These are phyloP conservation scores for Cyclophora punctaria DNA, from an alignment of 2,888 invertebrate species.

Conservation along the genomic window DNA sequence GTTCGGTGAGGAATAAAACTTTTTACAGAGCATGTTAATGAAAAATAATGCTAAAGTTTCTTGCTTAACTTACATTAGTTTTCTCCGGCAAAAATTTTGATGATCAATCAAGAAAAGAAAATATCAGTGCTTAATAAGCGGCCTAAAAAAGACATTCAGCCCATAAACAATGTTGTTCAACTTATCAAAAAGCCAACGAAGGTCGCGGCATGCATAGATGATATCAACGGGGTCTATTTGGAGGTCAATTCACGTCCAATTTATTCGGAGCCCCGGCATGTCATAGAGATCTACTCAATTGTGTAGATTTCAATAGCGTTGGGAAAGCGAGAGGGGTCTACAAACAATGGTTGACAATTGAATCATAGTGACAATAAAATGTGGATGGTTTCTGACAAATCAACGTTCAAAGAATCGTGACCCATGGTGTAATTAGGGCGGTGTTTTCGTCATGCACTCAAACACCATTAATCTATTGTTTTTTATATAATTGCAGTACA, in stretches of 20 bases:
- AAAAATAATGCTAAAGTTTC: too few relatives aligned
- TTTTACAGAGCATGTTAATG: too few relatives aligned
- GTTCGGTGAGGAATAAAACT: too few relatives aligned
- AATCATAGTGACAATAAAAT: constrained; percentile 35
- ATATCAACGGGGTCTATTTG: constrained; percentile 42
- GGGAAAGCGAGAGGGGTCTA: constrained; percentile 28
- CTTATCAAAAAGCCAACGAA: constrained; percentile 46
- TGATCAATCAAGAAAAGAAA: too few relatives aligned
- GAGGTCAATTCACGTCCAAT: constrained; percentile 35
- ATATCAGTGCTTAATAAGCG: too few relatives aligned
- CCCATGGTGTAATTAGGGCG: constrained; percentile 31
- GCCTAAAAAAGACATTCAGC: background rate
- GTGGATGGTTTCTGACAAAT: constrained; percentile 17
- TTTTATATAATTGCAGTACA: constrained; percentile 10
- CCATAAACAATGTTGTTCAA: constrained; percentile 31
- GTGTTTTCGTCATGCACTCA: constrained; percentile 21
- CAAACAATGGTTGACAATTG: constrained; percentile 34
- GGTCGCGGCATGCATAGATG: constrained; percentile 52
- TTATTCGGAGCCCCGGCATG: constrained; percentile 20
- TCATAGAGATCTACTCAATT: constrained; percentile 1
- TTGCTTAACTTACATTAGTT: too few relatives aligned
- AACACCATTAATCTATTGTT: constrained; percentile 13
- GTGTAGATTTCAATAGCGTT: background rate
- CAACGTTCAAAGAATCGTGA: constrained; percentile 40
- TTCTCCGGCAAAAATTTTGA: too few relatives aligned